Percentiles rank a stretch among this genome's conserved stretches.
These are phyloP conservation scores for Synergus laeviventris DNA, from an alignment of 2,888 invertebrate genomes.

Conservation along the genomic window DNA sequence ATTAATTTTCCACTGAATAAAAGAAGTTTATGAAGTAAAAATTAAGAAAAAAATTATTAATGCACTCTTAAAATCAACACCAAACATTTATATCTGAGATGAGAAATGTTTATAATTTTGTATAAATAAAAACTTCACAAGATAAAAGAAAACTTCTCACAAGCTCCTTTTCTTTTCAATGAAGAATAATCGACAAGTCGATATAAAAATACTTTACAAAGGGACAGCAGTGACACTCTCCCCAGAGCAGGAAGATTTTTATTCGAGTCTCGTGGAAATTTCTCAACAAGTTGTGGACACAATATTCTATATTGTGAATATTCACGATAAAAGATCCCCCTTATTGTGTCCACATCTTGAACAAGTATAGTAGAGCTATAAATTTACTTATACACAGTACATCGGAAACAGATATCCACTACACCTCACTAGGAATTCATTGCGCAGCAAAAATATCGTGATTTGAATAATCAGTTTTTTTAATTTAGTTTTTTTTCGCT, in stretches of 20 bases:
- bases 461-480: slow-evolving; percentile 40
- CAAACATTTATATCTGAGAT: too few relatives aligned
- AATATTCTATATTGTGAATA: background rate
- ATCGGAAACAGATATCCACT: slow-evolving; percentile 52
- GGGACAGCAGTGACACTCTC: slow-evolving; percentile 34
- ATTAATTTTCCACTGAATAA: background rate
- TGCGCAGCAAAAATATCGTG: slow-evolving; percentile 59
- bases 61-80: too few relatives aligned
- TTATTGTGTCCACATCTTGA: slow-evolving; percentile 31
- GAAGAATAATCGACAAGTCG: slow-evolving; percentile 16
- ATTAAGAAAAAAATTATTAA: background rate
- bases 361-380: slow-evolving; percentile 40
- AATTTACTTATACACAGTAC: slow-evolving; percentile 51
- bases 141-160: slow-evolving; percentile 2
- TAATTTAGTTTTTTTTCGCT: background rate
- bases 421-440: slow-evolving; percentile 50
- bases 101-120: background rate
- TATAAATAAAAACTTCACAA: background rate
- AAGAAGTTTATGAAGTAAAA: background rate
- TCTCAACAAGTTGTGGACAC: slow-evolving; percentile 35
- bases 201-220: slow-evolving; percentile 55
- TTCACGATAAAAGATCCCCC: slow-evolving; percentile 16
- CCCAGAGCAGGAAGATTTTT: slow-evolving; percentile 30
- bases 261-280: slow-evolving; percentile 26
- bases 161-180: background rate